Evolutionary conservation across 2,888 invertebrate genomes (phyloP).

Genomic region (Falcaria lacertinaria): DNA sequence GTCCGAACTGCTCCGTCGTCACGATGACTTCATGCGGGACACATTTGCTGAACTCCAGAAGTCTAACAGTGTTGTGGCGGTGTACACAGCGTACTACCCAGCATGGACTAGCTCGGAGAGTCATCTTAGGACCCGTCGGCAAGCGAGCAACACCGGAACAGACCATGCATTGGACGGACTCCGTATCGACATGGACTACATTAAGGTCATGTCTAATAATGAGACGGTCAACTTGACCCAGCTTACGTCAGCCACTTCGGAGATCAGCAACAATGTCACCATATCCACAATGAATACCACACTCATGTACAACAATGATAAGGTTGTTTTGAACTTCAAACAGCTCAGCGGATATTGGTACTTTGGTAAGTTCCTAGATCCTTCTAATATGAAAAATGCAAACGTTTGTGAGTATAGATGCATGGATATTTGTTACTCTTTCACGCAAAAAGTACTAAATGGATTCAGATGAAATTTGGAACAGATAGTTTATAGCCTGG

Average conservation of each 20-base stretch:
- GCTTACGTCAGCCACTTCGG: constrained; percentile 8
- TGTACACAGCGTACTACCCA: constrained; percentile 80
- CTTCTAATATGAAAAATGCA: no score
- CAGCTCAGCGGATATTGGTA: constrained; percentile 58
- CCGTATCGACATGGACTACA: constrained; percentile 30
- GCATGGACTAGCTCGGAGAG: constrained; percentile 60
- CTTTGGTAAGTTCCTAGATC: constrained; percentile 46
- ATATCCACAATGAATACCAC: constrained; percentile 29
- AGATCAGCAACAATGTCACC: constrained; percentile 21
- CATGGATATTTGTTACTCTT: no score
- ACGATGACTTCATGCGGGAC: constrained; percentile 80
- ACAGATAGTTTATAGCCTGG: no score
- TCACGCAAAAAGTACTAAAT: no score
- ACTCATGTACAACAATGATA: constrained; percentile 27
- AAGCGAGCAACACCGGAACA: constrained; percentile 17
- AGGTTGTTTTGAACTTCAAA: constrained; percentile 46
- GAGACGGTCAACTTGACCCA: constrained; percentile 3
- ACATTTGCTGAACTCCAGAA: constrained; percentile 69
- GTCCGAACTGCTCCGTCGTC: constrained; percentile 76
- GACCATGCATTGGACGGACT: constrained; percentile 36
- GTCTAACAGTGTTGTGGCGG: constrained; percentile 68
- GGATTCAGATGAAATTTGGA: no score
- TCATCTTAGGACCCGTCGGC: constrained; percentile 51
- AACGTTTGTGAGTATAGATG: no score
- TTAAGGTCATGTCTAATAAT: constrained; percentile 15